Evolutionary conservation across 1,140 invertebrate species (phyloP).

Genomic region (Pteromalus puparum): DNA sequence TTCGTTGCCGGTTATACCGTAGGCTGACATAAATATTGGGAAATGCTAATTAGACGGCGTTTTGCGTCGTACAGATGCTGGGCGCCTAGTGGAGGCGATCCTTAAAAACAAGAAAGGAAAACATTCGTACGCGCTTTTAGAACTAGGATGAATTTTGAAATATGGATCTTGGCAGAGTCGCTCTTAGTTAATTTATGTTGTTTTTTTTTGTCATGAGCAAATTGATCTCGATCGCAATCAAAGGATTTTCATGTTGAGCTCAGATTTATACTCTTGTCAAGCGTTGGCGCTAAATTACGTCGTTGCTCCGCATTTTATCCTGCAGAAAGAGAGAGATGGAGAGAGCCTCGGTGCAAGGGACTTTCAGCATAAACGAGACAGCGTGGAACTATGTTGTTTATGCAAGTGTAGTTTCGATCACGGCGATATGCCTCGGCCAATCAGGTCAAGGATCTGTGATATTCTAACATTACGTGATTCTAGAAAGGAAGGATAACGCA

Average conservation of each 20-base stretch:
- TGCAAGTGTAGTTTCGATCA: slow-evolving; percentile 54
- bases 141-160: not conserved
- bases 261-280: not conserved
- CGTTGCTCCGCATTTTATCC: slow-evolving; percentile 39
- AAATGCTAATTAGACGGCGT: no score
- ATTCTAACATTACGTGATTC: slow-evolving; percentile 54
- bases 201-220: not conserved
- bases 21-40: no score
- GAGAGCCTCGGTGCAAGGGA: slow-evolving; percentile 9
- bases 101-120: no score
- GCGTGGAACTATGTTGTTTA: slow-evolving; percentile 51
- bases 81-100: no score
- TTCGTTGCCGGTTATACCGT: not conserved
- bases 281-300: not conserved
- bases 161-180: not conserved
- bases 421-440: slow-evolving; percentile 22
- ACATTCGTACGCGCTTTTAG: no score
- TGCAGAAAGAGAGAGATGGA: not conserved
- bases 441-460: slow-evolving; percentile 53
- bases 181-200: not conserved
- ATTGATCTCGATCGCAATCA: not conserved
- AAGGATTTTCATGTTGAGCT: not conserved
- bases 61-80: no score
- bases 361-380: slow-evolving; percentile 39
- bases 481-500: slow-evolving; percentile 50